phyloP scores from a whole-genome alignment of 2,797 vertebrate genomes.

The Podarcis lilfordi region DNA sequence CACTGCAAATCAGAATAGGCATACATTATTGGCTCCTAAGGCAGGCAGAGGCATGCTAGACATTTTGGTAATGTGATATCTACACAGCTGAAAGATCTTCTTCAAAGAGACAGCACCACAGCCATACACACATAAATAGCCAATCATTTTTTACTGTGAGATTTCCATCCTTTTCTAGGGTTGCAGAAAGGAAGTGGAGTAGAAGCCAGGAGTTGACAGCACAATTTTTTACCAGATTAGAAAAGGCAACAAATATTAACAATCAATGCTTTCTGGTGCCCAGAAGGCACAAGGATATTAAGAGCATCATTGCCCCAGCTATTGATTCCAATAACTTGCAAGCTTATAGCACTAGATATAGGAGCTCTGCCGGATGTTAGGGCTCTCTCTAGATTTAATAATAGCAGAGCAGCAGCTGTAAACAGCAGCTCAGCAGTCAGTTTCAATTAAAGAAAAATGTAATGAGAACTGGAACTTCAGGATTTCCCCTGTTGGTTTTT shows the following conservation, averaged over 20 bases:
- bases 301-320: conserved; percentile 35
- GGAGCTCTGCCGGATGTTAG: conserved; percentile 28
- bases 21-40: neutral
- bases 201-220: neutral
- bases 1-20: neutral
- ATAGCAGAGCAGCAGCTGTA: conserved; percentile 50
- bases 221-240: neutral
- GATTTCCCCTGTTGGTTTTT: conserved; percentile 54
- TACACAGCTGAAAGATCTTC: neutral
- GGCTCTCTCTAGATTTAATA: conserved; percentile 52
- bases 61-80: neutral
- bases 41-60: neutral
- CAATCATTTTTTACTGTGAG: neutral
- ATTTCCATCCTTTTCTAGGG: neutral
- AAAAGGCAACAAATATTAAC: conserved; percentile 9
- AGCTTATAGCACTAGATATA: conserved; percentile 36
- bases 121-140: neutral
- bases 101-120: conserved; percentile 1
- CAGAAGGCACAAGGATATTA: conserved; percentile 40
- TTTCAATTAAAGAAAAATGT: conserved; percentile 72
- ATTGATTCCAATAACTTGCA: conserved; percentile 47
- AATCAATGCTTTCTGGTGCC: conserved; percentile 33
- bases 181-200: neutral
- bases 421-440: conserved; percentile 55
- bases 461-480: conserved; percentile 65